Evolutionary conservation across 2,113 vertebrate species (phyloP).

Genomic region (Ranitomeya imitator): DNA sequence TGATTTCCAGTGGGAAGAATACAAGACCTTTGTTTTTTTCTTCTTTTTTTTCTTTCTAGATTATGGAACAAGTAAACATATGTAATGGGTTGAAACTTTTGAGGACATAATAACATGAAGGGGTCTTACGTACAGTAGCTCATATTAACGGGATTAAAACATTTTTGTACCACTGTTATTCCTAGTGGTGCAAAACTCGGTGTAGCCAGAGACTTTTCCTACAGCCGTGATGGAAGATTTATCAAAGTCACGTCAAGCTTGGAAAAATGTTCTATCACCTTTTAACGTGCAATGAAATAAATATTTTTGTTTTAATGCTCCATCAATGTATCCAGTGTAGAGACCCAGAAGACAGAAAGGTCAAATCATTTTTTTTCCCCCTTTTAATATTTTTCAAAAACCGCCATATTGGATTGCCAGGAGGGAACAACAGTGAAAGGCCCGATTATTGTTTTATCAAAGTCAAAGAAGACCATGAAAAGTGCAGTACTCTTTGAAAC

Average conservation of each 20-base stretch:
- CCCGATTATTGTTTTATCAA: conserved; percentile 24
- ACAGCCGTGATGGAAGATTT: conserved; percentile 53
- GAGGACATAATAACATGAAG: conserved; percentile 58
- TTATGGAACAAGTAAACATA: conserved; percentile 54
- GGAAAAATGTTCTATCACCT: conserved; percentile 42
- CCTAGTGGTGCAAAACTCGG: conserved; percentile 56
- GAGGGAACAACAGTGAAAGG: not conserved
- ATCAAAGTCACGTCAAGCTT: conserved; percentile 40
- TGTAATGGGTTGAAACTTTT: conserved; percentile 57
- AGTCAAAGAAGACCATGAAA: conserved; percentile 23
- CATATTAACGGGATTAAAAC: conserved; percentile 52
- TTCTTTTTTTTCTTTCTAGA: conserved; percentile 26
- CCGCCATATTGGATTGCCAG: not conserved
- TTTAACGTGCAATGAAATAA: conserved; percentile 56
- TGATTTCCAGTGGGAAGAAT: conserved; percentile 62
- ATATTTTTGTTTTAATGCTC: conserved; percentile 46
- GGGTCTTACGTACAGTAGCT: conserved; percentile 27
- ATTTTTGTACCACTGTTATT: conserved; percentile 37
- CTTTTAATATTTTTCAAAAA: conserved; percentile 25
- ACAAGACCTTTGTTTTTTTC: conserved; percentile 60
- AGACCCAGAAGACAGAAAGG: conserved; percentile 48
- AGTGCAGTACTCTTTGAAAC: not conserved
- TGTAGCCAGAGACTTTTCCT: conserved; percentile 43
- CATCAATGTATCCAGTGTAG: conserved; percentile 49
- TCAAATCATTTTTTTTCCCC: conserved; percentile 31